Evolutionary conservation across 2,113 vertebrate species (phyloP).

Genomic region (Paracanthobrama guichenoti): DNA sequence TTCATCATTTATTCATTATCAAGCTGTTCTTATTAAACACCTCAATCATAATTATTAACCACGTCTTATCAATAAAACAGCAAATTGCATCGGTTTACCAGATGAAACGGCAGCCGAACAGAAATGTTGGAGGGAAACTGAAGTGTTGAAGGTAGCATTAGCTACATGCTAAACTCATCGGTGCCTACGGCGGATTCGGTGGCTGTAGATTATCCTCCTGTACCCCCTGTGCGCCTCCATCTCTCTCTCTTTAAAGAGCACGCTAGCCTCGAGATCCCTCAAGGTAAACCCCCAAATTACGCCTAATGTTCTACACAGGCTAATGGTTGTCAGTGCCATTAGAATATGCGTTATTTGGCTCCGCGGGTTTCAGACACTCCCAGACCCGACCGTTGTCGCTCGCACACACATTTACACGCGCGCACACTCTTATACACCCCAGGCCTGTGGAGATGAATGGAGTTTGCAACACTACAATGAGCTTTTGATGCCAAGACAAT

Average conservation of each 20-base stretch:
- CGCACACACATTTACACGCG: constrained; percentile 33
- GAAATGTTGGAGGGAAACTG: neutral
- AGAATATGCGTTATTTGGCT: constrained; percentile 68
- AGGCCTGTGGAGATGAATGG: constrained; percentile 75
- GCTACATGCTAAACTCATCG: constrained; percentile 17
- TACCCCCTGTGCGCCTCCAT: constrained; percentile 73
- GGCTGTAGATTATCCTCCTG: constrained; percentile 66
- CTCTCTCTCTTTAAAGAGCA: constrained; percentile 73
- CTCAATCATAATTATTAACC: constrained; percentile 21
- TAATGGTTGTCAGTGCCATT: constrained; percentile 79
- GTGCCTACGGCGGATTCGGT: constrained; percentile 40
- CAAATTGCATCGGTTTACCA: neutral
- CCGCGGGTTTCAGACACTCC: constrained; percentile 65
- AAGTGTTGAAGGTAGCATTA: constrained; percentile 13
- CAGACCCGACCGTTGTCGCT: constrained; percentile 38
- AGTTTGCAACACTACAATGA: constrained; percentile 82
- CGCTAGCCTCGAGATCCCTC: constrained; percentile 70
- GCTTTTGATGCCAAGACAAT: constrained; percentile 86
- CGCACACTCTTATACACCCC: constrained; percentile 49
- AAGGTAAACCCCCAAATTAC: constrained; percentile 85
- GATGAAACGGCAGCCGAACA: neutral
- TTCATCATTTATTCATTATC: constrained; percentile 49
- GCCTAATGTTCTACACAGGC: constrained; percentile 81
- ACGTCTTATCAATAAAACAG: constrained; percentile 8
- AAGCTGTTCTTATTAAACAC: constrained; percentile 48